Evolutionary conservation across 1,140 invertebrate species (phyloP), one percentile per base, ranked within the genome.

Genomic region (Drosophila sucinea): DNA sequence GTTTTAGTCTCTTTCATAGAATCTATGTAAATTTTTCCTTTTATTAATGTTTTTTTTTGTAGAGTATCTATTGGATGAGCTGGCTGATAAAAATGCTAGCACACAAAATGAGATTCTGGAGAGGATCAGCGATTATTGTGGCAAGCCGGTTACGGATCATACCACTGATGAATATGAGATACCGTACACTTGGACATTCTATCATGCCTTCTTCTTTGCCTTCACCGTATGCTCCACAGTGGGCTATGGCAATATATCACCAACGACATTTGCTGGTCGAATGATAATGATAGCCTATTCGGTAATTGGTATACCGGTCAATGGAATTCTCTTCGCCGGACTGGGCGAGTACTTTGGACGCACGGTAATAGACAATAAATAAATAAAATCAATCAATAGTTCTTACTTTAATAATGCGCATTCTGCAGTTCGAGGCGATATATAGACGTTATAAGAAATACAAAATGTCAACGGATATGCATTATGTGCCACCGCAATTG

Each of bases 171-270:
- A 95, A 51, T 92, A 92, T 0, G 93, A 95, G 6, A 92, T 92
- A 0, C 92, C 93, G 0, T 93, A 92, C 27, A 94, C 94, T 74
- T 99, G 98, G 98, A 97, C 96, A 80, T 98, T 97, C 92, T 98
- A 98, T 83, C 97, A 98, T 92, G 96, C 97, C 0, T 95, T 98
- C 78, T 99, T 99, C 93, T 99, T 99, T 91, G 96, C 98, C 23
- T 96, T 98, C 76, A 99, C 97, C 1, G 97, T 98, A 4, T 96
- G 98, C 76, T 98, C 97, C 83, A 99, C 98, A 4, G 98, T 99
- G 75, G 97, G 97, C 58, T 98, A 98, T 92, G 97, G 97, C 57
- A 97, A 98, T 91, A 93, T 97, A 79, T 95, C 97, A 0, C 97
- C 98, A 1, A 97, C 97, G 7, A 98, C 96, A 1, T 94, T 94